Conservation (phyloP, 2,113 vertebrate species). For the Agapornis roseicollis region DNA sequence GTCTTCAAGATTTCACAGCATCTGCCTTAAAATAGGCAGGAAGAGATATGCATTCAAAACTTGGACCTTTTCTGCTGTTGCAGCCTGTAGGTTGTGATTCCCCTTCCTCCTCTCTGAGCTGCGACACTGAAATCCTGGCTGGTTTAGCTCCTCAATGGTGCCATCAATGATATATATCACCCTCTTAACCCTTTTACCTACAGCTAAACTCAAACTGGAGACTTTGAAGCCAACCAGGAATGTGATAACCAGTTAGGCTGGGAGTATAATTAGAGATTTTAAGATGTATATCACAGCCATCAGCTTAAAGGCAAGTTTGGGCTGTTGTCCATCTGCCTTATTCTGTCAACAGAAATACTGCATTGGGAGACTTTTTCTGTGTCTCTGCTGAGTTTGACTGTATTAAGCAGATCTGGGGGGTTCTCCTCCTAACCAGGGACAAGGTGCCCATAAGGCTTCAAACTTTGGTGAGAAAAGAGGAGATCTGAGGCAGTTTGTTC, state of each 20-base stretch:
- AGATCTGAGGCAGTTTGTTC: neutral
- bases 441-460: neutral
- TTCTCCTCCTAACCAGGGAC: neutral
- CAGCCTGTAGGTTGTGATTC: neutral
- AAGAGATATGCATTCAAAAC: neutral
- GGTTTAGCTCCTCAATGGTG: neutral
- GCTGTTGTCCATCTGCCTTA: neutral
- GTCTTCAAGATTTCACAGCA: neutral
- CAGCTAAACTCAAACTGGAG: neutral
- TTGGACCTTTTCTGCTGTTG: neutral
- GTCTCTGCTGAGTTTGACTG: neutral
- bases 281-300: neutral
- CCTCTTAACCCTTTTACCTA: neutral
- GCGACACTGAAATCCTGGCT: accelerated
- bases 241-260: neutral
- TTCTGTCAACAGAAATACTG: neutral
- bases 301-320: neutral
- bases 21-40: neutral
- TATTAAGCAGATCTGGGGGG: neutral
- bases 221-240: neutral
- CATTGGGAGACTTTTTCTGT: neutral
- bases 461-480: neutral
- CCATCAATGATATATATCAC: neutral
- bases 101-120: neutral
- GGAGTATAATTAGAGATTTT: neutral